Percentiles rank a stretch among this genome's conserved stretches.
phyloP scores from a whole-genome alignment of 2,113 vertebrate species.

The Tetrax tetrax region DNA sequence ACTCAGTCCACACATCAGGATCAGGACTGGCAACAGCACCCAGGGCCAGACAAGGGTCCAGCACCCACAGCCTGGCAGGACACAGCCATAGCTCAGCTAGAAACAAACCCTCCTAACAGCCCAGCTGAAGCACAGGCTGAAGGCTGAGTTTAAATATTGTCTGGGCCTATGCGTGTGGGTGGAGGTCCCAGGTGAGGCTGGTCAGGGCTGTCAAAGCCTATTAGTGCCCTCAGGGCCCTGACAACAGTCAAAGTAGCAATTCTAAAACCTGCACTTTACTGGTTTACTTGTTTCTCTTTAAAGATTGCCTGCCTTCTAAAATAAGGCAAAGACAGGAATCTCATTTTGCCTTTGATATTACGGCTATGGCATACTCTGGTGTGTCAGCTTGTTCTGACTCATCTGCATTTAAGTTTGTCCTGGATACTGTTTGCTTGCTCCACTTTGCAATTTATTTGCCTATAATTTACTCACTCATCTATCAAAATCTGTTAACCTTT shows the following conservation, averaged over 20 bases:
- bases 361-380: background rate
- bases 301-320: slow-evolving; percentile 20
- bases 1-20: background rate
- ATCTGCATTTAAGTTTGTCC: slow-evolving; percentile 49
- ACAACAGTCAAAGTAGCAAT: background rate
- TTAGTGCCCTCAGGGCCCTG: background rate
- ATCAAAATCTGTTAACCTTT: background rate
- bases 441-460: slow-evolving; percentile 23
- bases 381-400: slow-evolving; percentile 50
- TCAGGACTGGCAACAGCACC: background rate
- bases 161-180: rapidly evolving
- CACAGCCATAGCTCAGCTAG: rapidly evolving
- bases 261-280: background rate
- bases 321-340: background rate
- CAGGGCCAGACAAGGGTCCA: rapidly evolving
- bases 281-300: background rate
- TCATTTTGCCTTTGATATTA: slow-evolving; percentile 39
- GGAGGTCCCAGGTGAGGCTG: background rate
- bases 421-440: slow-evolving; percentile 48
- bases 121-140: rapidly evolving
- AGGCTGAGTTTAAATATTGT: background rate
- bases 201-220: background rate
- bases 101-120: background rate
- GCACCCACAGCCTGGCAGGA: background rate
- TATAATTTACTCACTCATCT: background rate